Percentiles rank a stretch among this genome's conserved stretches.
Evolutionary conservation across 2,113 vertebrate species (phyloP).

Genomic region (Pimephales promelas): DNA sequence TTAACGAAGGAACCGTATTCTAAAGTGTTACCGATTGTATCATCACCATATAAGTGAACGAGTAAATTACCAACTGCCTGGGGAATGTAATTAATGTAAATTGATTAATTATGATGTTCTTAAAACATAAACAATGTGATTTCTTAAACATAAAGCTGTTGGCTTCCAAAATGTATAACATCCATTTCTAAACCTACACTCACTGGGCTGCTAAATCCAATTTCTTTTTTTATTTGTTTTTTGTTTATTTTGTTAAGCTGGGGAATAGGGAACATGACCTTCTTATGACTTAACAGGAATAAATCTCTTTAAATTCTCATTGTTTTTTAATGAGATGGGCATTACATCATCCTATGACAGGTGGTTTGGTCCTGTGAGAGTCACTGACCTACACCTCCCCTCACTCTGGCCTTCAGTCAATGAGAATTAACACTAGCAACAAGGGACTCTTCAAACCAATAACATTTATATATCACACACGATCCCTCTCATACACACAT

Average conservation of each 20-base stretch:
- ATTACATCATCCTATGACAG: conserved; percentile 46
- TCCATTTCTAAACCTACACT: conserved; percentile 1
- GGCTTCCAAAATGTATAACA: conserved; percentile 2
- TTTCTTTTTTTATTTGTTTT: neutral
- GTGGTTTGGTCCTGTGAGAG: conserved; percentile 34
- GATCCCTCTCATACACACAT: neutral
- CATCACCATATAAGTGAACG: too few relatives aligned
- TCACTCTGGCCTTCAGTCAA: conserved; percentile 15
- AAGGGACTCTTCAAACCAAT: neutral
- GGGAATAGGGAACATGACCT: conserved; percentile 16
- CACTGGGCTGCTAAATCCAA: conserved; percentile 20
- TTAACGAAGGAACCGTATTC: too few relatives aligned
- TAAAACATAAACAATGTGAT: too few relatives aligned
- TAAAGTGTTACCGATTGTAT: too few relatives aligned
- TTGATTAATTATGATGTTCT: too few relatives aligned
- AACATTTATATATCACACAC: conserved; percentile 6
- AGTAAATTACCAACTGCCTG: too few relatives aligned
- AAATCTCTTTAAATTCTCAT: conserved; percentile 34
- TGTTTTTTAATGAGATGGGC: conserved; percentile 8
- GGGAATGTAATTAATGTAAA: too few relatives aligned
- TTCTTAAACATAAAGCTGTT: conserved; percentile 14
- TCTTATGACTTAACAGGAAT: conserved; percentile 26
- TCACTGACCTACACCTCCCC: conserved; percentile 10
- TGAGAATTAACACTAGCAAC: conserved; percentile 42
- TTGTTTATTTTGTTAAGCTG: neutral